These are phyloP conservation scores for Brachionus manjavacas DNA, from an alignment of 1,140 invertebrate genomes.

Conservation along the genomic window DNA sequence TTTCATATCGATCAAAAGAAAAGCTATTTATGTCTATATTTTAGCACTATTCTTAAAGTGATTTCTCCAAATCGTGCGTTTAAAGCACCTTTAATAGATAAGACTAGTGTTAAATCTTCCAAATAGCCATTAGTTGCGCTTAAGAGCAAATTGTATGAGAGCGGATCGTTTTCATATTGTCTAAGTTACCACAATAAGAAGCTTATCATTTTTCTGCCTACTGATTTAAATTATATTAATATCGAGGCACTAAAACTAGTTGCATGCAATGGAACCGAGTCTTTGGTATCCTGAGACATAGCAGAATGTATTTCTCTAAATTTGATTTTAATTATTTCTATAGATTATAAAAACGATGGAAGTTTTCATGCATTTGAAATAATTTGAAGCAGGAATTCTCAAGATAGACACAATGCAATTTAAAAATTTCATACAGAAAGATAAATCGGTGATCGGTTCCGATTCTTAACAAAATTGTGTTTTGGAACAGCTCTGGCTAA, in stretches of 20 bases:
- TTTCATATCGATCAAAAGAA: not conserved
- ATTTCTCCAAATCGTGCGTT: not conserved
- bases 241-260: not conserved
- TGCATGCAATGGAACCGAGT: not conserved
- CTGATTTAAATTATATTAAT: not conserved
- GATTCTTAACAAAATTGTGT: not conserved
- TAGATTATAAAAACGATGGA: not conserved
- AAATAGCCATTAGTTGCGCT: not conserved
- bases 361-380: not conserved
- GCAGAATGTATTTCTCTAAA: not conserved
- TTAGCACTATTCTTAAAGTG: not conserved
- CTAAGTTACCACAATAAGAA: not conserved
- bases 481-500: not conserved
- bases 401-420: not conserved
- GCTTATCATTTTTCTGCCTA: not conserved
- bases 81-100: not conserved
- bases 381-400: not conserved
- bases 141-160: not conserved
- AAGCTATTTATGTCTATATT: conserved; percentile 5
- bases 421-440: not conserved
- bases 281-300: not conserved
- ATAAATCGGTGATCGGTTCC: not conserved
- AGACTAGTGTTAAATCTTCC: not conserved
- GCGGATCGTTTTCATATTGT: not conserved
- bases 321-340: not conserved